Evolutionary conservation across 2,113 vertebrate genomes (phyloP), one percentile per base, ranked within the genome.

Genomic region (Myodes glareolus): DNA sequence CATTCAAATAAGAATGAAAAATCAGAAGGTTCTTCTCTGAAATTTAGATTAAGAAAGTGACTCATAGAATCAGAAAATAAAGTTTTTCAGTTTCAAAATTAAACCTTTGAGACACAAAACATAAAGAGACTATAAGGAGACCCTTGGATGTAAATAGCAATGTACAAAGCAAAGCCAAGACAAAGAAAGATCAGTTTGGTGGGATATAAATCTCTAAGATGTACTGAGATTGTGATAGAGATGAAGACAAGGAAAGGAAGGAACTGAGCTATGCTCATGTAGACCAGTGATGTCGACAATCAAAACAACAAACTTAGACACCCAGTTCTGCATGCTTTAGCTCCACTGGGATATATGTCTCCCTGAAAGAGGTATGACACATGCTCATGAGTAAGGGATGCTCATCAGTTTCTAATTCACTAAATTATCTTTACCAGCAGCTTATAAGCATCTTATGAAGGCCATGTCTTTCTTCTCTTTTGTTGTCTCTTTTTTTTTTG

Each of bases 31-130:
- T 21, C 11, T 87, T 92, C 75, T 80, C 23, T 23, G 2, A 36
- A 78, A 88, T 95, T 55, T 84, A 13, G 90, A 39, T 76, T 82
- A 45, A 87, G 42, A 95, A 84, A 94, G 9, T 73, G 50, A 29
- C 14, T 77, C 33, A 70, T 1, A 87, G 63, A 95, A 75, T 21
- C 19, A 87, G 27, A 6, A 93, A 70, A n/a, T n/a, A n/a, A n/a
- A n/a, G n/a, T n/a, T n/a, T n/a, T n/a, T 58, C 55, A 58, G 55
- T 58, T 58, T 21, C 55, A 58, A 58, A 78, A 90, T 19, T 36
- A 1, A 92, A 55, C 16, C 4, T 85, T 86, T 72, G 2, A 68
- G 17, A 88, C 45, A 81, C 14, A 94, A 78, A 67, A 33, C 17
- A 45, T 67, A 27, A 23, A 92, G 76, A 76, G 19, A 61, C 16